Percentiles rank a stretch among this genome's conserved stretches.
Evolutionary conservation across 2,113 vertebrate species (phyloP).

Genomic region (Siniperca chuatsi): DNA sequence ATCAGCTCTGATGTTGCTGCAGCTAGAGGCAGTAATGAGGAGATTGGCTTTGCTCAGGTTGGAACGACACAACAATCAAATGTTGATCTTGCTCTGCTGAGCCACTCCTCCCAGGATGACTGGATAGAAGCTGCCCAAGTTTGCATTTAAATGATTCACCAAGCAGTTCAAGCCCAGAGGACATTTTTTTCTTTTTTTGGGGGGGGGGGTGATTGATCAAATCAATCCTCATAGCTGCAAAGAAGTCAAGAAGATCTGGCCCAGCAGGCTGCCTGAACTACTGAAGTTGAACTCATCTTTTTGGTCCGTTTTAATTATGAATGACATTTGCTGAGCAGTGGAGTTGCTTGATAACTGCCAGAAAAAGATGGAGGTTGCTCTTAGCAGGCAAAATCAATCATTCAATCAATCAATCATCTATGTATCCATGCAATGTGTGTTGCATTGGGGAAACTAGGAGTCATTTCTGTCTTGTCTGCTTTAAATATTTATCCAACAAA

Average conservation of each 20-base stretch:
- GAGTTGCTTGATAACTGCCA: slow-evolving; percentile 55
- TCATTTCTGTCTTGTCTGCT: background rate
- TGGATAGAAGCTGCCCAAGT: slow-evolving; percentile 30
- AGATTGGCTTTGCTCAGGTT: slow-evolving; percentile 7
- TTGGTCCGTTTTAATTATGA: slow-evolving; percentile 66
- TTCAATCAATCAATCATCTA: slow-evolving; percentile 59
- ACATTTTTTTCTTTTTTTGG: background rate
- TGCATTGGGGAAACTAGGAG: background rate
- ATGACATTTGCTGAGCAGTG: slow-evolving; percentile 65
- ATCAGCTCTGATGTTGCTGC: background rate
- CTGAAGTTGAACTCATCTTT: slow-evolving; percentile 53
- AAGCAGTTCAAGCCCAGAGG: slow-evolving; percentile 5
- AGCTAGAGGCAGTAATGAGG: background rate
- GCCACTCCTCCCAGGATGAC: slow-evolving; percentile 20
- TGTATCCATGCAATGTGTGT: background rate
- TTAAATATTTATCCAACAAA: slow-evolving; percentile 20
- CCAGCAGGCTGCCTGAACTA: slow-evolving; percentile 28
- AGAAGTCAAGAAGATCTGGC: slow-evolving; percentile 33
- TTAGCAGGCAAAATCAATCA: slow-evolving; percentile 47
- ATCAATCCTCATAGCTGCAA: slow-evolving; percentile 44
- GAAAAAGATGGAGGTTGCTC: slow-evolving; percentile 23
- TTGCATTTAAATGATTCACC: slow-evolving; percentile 60
- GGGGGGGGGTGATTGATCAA: slow-evolving; percentile 36
- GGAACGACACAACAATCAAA: slow-evolving; percentile 1
- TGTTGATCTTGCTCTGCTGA: background rate